Conservation (phyloP, 2,888 invertebrate genomes). For the Dermolepida albohirtum region DNA sequence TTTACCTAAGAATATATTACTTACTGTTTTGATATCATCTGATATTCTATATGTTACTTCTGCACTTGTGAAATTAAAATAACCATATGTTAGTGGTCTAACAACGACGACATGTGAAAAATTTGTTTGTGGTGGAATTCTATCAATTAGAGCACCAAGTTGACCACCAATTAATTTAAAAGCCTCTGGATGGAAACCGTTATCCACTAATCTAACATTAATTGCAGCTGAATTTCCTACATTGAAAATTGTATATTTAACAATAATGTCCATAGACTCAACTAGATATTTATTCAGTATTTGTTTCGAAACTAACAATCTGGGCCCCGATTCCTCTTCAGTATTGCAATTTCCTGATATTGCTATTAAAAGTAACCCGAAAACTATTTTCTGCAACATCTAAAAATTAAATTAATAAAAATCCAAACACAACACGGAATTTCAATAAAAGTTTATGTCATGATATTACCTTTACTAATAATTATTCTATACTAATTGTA, state of each 20-base stretch:
- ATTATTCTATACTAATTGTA: constrained; percentile 1
- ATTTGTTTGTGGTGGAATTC: constrained; percentile 93
- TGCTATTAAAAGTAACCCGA: constrained; percentile 58
- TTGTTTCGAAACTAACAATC: constrained; percentile 91
- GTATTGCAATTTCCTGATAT: constrained; percentile 68
- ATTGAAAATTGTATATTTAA: constrained; percentile 95
- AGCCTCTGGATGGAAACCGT: constrained; percentile 91
- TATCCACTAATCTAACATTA: constrained; percentile 88
- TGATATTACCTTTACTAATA: constrained; percentile 29
- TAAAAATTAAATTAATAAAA: constrained; percentile 1
- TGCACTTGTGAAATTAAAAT: constrained; percentile 97
- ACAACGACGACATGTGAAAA: constrained; percentile 94
- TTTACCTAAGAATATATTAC: constrained; percentile 43
- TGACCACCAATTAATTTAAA: constrained; percentile 93
- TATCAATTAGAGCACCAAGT: constrained; percentile 83
- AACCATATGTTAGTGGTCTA: constrained; percentile 88
- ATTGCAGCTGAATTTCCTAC: constrained; percentile 92
- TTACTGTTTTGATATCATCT: constrained; percentile 83
- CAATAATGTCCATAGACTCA: constrained; percentile 94
- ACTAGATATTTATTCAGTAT: constrained; percentile 96
- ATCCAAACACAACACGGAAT: constrained; percentile 1
- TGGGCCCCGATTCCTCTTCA: constrained; percentile 82
- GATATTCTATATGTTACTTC: constrained; percentile 88
- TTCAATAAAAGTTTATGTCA: constrained; percentile 25
- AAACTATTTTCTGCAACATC: constrained; percentile 41